Conservation (phyloP, 2,888 invertebrate species). For the Tiliacea citrago region DNA sequence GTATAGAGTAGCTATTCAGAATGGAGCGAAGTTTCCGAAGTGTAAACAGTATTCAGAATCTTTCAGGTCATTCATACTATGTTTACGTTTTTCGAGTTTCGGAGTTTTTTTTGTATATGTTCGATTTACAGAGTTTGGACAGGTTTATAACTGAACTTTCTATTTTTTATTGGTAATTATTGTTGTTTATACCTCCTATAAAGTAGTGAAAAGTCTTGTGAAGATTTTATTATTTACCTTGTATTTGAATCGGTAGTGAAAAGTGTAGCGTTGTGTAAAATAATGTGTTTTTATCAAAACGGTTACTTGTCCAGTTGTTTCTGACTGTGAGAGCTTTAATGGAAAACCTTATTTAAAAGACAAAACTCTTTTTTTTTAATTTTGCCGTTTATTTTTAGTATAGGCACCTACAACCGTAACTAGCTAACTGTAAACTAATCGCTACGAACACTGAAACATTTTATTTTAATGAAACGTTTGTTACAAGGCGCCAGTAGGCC, state of each 20-base stretch:
- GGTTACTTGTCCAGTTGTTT: neutral
- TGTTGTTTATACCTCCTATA: no score
- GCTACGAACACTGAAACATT: constrained; percentile 23
- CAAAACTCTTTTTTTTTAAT: neutral
- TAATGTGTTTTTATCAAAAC: neutral
- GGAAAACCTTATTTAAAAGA: neutral
- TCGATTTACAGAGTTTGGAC: constrained; percentile 13
- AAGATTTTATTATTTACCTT: no score
- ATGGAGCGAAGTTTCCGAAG: constrained; percentile 44
- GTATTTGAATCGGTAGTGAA: neutral
- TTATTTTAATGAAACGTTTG: constrained; percentile 17
- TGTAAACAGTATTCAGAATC: constrained; percentile 49
- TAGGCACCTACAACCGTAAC: neutral
- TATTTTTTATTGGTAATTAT: no score
- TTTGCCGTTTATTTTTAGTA: neutral
- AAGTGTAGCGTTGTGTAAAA: neutral
- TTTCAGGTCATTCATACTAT: constrained; percentile 47
- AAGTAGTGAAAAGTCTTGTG: no score
- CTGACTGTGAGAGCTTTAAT: neutral
- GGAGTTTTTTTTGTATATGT: constrained; percentile 27
- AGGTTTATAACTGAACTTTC: constrained; percentile 8
- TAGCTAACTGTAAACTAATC: neutral
- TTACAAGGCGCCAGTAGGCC: constrained; percentile 21
- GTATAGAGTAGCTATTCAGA: constrained; percentile 27
- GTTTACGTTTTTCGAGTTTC: constrained; percentile 53